phyloP scores from a whole-genome alignment of 2,888 invertebrate species.

The Tiliacea citrago region DNA sequence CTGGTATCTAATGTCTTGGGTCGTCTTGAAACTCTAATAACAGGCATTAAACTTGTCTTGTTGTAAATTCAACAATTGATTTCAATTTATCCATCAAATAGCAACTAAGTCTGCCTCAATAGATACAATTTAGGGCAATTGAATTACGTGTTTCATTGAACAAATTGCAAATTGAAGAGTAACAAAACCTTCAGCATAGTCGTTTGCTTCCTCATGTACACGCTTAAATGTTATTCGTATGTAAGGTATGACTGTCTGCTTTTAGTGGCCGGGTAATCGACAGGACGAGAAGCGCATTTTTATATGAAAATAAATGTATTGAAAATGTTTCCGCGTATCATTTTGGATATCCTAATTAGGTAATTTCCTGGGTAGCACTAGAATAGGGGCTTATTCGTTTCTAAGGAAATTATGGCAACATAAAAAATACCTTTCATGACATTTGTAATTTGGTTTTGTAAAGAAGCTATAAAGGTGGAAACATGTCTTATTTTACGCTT shows the following conservation, averaged over 20 bases:
- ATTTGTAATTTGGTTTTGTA: constrained; percentile 24
- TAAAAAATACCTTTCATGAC: constrained; percentile 21
- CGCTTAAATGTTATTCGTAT: constrained; percentile 75
- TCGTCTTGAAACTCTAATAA: constrained; percentile 35
- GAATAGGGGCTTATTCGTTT: not conserved
- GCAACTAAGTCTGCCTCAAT: constrained; percentile 44
- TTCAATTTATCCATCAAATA: constrained; percentile 58
- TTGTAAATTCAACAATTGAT: constrained; percentile 46
- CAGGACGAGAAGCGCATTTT: constrained; percentile 80
- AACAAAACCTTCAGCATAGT: constrained; percentile 39
- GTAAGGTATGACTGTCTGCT: constrained; percentile 82
- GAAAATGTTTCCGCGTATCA: constrained; percentile 64
- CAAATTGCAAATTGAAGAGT: constrained; percentile 59
- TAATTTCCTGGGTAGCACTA: constrained; percentile 24
- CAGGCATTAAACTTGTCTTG: constrained; percentile 38
- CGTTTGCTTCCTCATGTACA: constrained; percentile 62
- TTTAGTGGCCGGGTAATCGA: constrained; percentile 70
- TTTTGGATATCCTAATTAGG: constrained; percentile 20
- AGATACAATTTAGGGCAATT: constrained; percentile 58
- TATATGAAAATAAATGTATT: constrained; percentile 86
- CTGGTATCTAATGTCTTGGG: constrained; percentile 20
- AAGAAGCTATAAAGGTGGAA: constrained; percentile 33
- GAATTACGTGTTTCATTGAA: constrained; percentile 54
- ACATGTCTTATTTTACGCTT: constrained; percentile 60
- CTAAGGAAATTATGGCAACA: constrained; percentile 6